Percentiles rank a stretch among this genome's conserved stretches.
Conservation (phyloP, 2,888 invertebrate species). For the Heliconius sara region DNA sequence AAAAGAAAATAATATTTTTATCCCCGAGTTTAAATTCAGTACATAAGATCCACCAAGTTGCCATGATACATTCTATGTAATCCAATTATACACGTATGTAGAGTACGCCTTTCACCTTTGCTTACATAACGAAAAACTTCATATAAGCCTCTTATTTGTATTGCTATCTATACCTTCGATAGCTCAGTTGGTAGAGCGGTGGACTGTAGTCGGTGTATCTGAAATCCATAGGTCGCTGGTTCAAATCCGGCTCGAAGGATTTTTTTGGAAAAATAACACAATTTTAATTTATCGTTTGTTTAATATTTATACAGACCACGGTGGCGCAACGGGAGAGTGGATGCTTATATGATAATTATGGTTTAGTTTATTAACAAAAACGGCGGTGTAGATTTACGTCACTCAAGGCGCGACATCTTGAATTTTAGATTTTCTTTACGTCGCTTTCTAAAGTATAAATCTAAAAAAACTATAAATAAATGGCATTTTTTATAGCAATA, state of each 20-base stretch:
- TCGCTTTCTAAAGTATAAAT: background rate
- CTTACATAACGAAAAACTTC: slow-evolving; percentile 17
- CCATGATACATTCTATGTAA: background rate
- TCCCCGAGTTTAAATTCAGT: no score
- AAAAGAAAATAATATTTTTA: no score
- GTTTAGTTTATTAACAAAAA: no score
- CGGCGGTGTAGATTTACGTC: background rate
- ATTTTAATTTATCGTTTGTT: background rate
- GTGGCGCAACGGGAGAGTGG: background rate
- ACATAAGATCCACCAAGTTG: background rate
- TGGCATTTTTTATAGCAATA: background rate
- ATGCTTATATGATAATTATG: background rate
- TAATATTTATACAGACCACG: background rate
- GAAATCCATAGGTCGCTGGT: slow-evolving; percentile 86
- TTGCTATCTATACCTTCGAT: slow-evolving; percentile 69
- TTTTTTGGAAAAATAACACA: background rate
- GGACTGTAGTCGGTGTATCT: slow-evolving; percentile 73
- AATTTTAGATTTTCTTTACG: background rate
- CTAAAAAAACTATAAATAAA: background rate
- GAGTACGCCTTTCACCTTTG: slow-evolving; percentile 39
- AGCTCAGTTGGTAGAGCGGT: slow-evolving; percentile 85
- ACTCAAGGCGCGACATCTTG: background rate
- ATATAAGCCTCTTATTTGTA: slow-evolving; percentile 22
- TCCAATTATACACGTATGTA: slow-evolving; percentile 25
- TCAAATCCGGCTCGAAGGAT: slow-evolving; percentile 86